Conservation (phyloP, 2,113 vertebrate genomes). For the Apaloderma vittatum region DNA sequence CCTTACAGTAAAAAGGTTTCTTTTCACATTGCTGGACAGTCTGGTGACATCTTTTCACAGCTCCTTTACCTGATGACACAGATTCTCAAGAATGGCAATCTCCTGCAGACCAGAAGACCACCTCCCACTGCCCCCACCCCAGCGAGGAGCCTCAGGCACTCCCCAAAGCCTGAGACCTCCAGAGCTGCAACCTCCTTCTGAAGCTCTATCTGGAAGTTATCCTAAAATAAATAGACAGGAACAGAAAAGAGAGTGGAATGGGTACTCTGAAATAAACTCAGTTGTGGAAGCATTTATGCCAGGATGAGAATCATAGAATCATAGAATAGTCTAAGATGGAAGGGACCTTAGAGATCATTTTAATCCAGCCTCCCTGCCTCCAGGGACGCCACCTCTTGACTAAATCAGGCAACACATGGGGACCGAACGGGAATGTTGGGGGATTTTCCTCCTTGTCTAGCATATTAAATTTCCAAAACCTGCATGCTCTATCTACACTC, state of each 20-base stretch:
- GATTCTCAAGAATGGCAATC: not conserved
- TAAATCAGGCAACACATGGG: no score
- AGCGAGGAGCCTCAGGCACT: not conserved
- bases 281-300: not conserved
- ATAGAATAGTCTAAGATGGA: no score
- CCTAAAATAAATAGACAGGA: not conserved
- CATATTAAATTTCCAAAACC: not conserved
- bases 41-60: not conserved
- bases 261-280: not conserved
- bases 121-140: not conserved
- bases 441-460: not conserved
- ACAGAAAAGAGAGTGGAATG: not conserved
- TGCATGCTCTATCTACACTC: not conserved
- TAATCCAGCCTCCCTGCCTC: no score
- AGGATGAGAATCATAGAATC: no score
- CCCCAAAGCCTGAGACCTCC: not conserved
- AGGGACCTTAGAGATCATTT: no score
- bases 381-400: no score
- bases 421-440: not conserved
- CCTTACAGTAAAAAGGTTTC: rapidly evolving
- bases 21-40: not conserved
- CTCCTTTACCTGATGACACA: not conserved
- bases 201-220: not conserved
- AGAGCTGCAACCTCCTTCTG: not conserved
- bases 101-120: not conserved